Conservation (phyloP, 2,797 vertebrate genomes). For the Ctenopoma multispine region DNA sequence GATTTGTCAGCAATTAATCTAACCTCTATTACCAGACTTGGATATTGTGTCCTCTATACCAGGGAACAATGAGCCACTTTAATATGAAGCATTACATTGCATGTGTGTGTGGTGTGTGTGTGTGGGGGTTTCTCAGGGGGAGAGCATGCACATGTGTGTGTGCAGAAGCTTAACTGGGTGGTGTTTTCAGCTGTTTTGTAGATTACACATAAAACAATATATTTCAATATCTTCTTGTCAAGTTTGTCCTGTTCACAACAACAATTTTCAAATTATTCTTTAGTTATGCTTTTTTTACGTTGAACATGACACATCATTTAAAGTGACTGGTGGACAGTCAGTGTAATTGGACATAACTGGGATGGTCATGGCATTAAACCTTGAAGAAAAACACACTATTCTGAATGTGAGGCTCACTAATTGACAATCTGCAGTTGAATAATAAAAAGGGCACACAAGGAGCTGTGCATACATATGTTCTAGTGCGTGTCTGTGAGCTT, state of each 20-base stretch:
- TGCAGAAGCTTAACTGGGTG: slow-evolving; percentile 13
- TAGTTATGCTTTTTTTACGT: not conserved
- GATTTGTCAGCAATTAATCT: slow-evolving; percentile 88
- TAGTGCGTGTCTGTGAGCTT: not conserved
- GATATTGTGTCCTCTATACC: slow-evolving; percentile 73
- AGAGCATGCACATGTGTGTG: slow-evolving; percentile 4
- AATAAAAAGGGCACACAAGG: slow-evolving; percentile 19
- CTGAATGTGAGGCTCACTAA: slow-evolving; percentile 30
- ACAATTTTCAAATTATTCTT: not conserved
- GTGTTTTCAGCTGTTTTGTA: slow-evolving; percentile 28
- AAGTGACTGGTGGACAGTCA: not conserved
- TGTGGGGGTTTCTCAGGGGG: too few species aligned
- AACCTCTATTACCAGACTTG: slow-evolving; percentile 83
- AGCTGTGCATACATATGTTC: not conserved
- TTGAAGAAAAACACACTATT: slow-evolving; percentile 27
- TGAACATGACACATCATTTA: not conserved
- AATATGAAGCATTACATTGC: slow-evolving; percentile 49
- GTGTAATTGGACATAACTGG: slow-evolving; percentile 42
- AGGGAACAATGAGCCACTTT: slow-evolving; percentile 80
- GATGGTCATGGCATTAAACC: slow-evolving; percentile 38
- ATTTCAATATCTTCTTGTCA: slow-evolving; percentile 1
- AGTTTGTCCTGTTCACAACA: not conserved
- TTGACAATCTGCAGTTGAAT: slow-evolving; percentile 45
- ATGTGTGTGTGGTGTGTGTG: slow-evolving; percentile 47
- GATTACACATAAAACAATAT: slow-evolving; percentile 9